A percentile compares a stretch with the other conserved stretches of the same genome.
Conservation (phyloP, 1,140 invertebrate genomes). For the Octopus sinensis region DNA sequence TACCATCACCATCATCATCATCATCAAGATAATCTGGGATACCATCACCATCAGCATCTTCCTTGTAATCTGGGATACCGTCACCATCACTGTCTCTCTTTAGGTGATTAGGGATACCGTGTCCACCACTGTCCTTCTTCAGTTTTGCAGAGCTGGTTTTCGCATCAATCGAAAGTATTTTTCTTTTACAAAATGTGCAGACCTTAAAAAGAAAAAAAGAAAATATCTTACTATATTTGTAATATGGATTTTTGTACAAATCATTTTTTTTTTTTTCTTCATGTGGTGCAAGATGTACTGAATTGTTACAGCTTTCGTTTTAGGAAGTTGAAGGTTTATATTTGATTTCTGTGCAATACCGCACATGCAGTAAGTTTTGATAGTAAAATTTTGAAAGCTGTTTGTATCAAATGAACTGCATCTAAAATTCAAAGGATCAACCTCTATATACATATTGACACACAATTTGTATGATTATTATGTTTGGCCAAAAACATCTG, state of each 20-base stretch:
- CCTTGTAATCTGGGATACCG: conserved; percentile 43
- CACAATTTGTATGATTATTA: too few relatives aligned
- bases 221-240: background rate
- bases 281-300: too few relatives aligned
- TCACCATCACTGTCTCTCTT: conserved; percentile 41
- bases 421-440: too few relatives aligned
- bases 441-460: too few relatives aligned
- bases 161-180: conserved; percentile 24
- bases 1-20: conserved; percentile 51
- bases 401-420: too few relatives aligned
- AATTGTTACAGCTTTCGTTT: too few relatives aligned
- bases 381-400: too few relatives aligned
- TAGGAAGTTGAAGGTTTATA: too few relatives aligned
- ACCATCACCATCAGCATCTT: conserved; percentile 49
- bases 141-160: background rate
- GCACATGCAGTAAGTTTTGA: too few relatives aligned
- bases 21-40: conserved; percentile 51
- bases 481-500: too few relatives aligned
- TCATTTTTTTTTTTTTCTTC: too few relatives aligned
- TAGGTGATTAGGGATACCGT: conserved; percentile 44
- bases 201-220: conserved; percentile 26
- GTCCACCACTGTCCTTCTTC: conserved; percentile 42
- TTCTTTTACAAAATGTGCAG: conserved; percentile 37
- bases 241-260: background rate
- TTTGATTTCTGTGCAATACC: too few relatives aligned